Conservation (phyloP, 2,113 vertebrate species). For the Rhegmatorhina hoffmannsi region DNA sequence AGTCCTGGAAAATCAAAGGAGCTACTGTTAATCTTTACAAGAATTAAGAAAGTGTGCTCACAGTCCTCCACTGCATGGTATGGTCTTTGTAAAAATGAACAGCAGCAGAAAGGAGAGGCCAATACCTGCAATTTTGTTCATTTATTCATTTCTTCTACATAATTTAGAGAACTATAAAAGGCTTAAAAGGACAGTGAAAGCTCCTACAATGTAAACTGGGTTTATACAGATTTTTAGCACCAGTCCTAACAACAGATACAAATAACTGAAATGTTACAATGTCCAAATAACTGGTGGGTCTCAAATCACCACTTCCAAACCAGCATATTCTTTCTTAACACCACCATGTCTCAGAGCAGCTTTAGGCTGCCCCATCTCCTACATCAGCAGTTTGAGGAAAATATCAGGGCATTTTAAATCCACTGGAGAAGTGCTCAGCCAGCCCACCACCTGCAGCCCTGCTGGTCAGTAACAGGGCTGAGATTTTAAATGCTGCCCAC, state of each 20-base stretch:
- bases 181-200: not conserved
- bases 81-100: not conserved
- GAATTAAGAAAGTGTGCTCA: not conserved
- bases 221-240: not conserved
- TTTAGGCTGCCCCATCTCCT: not conserved
- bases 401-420: not conserved
- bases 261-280: not conserved
- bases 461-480: not conserved
- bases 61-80: not conserved
- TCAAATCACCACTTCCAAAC: not conserved
- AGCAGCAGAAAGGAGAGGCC: not conserved
- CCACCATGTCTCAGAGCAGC: not conserved
- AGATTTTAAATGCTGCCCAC: not conserved
- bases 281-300: not conserved
- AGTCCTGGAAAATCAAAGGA: not conserved
- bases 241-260: not conserved
- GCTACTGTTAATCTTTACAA: not conserved
- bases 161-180: not conserved
- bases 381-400: not conserved
- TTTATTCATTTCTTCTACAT: not conserved
- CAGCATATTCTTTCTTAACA: not conserved
- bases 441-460: not conserved
- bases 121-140: not conserved
- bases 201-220: not conserved
- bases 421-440: not conserved